Evolutionary conservation across 1,140 invertebrate species (phyloP), one percentile per base, ranked within the genome.

Genomic region (Brachionus rubens): DNA sequence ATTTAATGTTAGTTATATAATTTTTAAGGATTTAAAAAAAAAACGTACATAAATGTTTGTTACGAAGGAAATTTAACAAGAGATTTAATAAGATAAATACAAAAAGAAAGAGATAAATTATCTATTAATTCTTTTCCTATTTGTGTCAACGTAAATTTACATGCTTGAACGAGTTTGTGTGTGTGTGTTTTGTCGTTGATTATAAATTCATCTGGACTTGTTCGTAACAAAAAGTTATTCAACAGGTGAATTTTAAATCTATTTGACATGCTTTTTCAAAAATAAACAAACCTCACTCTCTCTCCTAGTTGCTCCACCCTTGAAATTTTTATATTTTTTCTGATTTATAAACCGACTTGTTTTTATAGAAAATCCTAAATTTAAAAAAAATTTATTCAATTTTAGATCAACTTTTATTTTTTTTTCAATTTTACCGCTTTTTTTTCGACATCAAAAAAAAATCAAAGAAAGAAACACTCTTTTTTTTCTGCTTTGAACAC

Each of bases 1-100:
- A 59, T 59, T 59, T 59, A 59, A 36, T 30, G 36, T 59, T 59
- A 36, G 36, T 59, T 30, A 59, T 59, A 59, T 59, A 33, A 59
- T 59, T 59, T 16, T 59, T 59, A 59, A 19, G 54, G 54, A 28
- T 59, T 59, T 36, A 14, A 14, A 59, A 28, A 54, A 28, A 54
- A 16, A 33, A 59, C 54, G 36, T 33, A 33, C 36, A 19, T 59
- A 3, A 19, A n/a, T 16, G 36, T 36, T 33, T 33, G 26, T 36
- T 36, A 16, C 6, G 19, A 59, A 59, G 54, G 30, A 59, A 33
- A 59, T 59, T 59, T 59, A 30, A 59, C 54, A 59, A 59, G 54
- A 59, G 54, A 59, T 59, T 59, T 59, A 59, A 33, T 19, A 36
- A 36, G 36, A 59, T 33, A 33, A 33, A 59, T 33, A 59, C 30